These are phyloP conservation scores for Diaphora mendica DNA, from an alignment of 2,888 invertebrate genomes.

Conservation along the genomic window DNA sequence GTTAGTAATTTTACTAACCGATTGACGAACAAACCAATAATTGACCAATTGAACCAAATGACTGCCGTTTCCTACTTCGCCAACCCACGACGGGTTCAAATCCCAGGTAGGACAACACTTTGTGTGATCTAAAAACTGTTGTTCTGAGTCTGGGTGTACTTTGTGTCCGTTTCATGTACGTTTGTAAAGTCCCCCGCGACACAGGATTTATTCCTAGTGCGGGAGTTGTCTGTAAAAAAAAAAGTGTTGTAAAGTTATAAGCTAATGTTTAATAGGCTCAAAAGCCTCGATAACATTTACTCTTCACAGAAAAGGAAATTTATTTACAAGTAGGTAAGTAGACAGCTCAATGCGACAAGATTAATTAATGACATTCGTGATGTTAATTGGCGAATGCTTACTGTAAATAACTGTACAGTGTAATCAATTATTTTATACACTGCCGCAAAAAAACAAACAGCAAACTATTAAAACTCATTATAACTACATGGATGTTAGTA, in stretches of 20 bases:
- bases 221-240: no score
- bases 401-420: constrained; percentile 4
- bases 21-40: not conserved
- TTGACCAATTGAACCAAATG: no score
- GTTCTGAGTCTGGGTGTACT: no score
- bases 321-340: not conserved
- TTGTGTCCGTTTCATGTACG: no score
- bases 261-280: not conserved
- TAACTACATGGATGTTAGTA: not conserved
- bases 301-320: not conserved
- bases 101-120: no score
- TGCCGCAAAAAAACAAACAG: not conserved
- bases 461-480: not conserved
- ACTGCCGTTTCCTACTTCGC: no score
- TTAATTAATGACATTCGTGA: constrained; percentile 1
- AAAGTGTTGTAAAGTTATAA: not conserved
- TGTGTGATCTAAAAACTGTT: no score
- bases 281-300: not conserved
- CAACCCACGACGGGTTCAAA: no score
- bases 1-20: not conserved
- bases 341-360: not conserved
- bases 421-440: constrained; percentile 4
- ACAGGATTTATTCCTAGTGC: no score
- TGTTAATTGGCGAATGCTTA: not conserved
- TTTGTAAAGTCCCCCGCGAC: no score